Evolutionary conservation across 2,113 vertebrate genomes (phyloP).

Genomic region (Eulemur macaco): DNA sequence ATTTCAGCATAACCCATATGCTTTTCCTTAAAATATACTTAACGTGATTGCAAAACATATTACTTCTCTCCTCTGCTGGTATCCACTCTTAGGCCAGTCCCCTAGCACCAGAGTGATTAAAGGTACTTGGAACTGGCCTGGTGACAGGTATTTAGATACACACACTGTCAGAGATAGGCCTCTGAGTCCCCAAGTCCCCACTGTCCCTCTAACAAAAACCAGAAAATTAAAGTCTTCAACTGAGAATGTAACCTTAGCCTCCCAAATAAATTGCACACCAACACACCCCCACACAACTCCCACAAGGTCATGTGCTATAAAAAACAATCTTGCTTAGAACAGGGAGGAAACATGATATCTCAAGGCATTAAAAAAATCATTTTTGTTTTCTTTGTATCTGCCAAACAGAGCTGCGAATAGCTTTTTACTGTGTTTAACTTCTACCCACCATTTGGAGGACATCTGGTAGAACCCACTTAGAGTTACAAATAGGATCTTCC

Average conservation of each 20-base stretch:
- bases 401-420: background rate
- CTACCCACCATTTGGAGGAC: background rate
- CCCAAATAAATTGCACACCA: background rate
- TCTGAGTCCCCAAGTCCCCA: background rate
- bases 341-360: background rate
- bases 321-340: background rate
- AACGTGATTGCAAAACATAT: background rate
- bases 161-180: background rate
- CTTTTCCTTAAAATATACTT: background rate
- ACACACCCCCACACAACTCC: background rate
- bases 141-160: background rate
- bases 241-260: background rate
- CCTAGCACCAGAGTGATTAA: background rate
- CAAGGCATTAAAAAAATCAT: background rate
- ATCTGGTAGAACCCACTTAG: background rate
- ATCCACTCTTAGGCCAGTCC: background rate
- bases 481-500: background rate
- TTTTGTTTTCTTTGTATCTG: background rate
- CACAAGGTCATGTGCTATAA: background rate
- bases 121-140: background rate
- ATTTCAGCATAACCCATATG: background rate
- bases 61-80: background rate
- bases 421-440: constrained; percentile 15
- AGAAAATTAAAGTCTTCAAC: background rate
- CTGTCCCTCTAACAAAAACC: background rate